Evolutionary conservation across 2,888 invertebrate species (phyloP).

Genomic region (Hirtodrosophila alboralis): DNA sequence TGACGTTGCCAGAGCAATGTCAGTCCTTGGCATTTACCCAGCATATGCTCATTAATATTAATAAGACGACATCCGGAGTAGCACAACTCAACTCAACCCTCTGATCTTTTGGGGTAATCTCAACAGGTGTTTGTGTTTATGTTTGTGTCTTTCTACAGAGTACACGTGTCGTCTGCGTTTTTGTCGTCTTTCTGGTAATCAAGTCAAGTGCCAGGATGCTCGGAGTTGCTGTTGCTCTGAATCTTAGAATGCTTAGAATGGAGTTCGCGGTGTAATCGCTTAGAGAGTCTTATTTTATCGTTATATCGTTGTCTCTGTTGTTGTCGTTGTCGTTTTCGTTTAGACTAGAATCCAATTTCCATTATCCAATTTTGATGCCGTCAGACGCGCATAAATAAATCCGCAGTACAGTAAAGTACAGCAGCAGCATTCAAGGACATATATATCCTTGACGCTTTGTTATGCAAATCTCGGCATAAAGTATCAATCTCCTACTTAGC

Average conservation of each 20-base stretch:
- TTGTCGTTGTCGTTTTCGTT: conserved; percentile 34
- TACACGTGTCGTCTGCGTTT: conserved; percentile 58
- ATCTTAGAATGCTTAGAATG: conserved; percentile 37
- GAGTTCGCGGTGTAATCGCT: no score
- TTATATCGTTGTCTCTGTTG: no score
- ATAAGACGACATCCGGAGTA: conserved; percentile 46
- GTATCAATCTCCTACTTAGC: conserved; percentile 57
- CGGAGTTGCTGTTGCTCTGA: conserved; percentile 10
- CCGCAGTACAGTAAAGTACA: background rate
- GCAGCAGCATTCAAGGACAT: conserved; percentile 19
- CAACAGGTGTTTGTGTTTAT: conserved; percentile 64
- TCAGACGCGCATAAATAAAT: conserved; percentile 67
- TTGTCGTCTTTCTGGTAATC: conserved; percentile 58
- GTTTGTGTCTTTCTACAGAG: conserved; percentile 7
- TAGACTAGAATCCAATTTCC: conserved; percentile 70
- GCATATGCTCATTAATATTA: conserved; percentile 74
- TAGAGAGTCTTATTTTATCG: no score
- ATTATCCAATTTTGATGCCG: conserved; percentile 75
- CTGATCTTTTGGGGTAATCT: conserved; percentile 27
- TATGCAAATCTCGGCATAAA: conserved; percentile 66
- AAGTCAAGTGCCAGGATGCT: conserved; percentile 62
- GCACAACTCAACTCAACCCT: conserved; percentile 1
- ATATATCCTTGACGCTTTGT: conserved; percentile 51
- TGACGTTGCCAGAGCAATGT: conserved; percentile 53
- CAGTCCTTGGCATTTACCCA: conserved; percentile 47